phyloP scores from a whole-genome alignment of 64 coral and sea anemone genomes.

The Actinia equina region DNA sequence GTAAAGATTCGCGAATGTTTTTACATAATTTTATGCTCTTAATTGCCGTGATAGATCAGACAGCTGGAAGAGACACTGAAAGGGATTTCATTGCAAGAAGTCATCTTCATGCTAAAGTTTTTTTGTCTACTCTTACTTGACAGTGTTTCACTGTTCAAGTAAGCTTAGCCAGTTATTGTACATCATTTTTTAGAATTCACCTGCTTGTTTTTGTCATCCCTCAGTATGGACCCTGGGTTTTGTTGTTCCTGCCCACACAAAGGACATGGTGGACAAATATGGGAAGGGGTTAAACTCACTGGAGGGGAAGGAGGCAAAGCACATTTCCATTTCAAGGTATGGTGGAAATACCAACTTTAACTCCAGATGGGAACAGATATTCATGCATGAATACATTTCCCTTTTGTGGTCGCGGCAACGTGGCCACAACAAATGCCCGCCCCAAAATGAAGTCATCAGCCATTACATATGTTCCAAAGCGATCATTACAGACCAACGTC shows the following conservation, averaged over 20 bases:
- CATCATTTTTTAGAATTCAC: neutral
- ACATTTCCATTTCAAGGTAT: slow-evolving; percentile 40
- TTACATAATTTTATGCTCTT: slow-evolving; percentile 48
- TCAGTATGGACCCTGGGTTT: neutral
- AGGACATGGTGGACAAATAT: slow-evolving; percentile 27
- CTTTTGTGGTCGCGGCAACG: slow-evolving; percentile 43
- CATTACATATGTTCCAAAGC: neutral
- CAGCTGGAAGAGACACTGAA: neutral
- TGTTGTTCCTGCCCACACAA: slow-evolving; percentile 2
- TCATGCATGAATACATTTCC: slow-evolving; percentile 50
- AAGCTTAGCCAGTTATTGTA: slow-evolving; percentile 25
- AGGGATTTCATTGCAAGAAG: slow-evolving; percentile 12
- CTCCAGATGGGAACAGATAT: slow-evolving; percentile 49
- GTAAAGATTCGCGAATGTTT: slow-evolving; percentile 54
- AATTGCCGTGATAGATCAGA: slow-evolving; percentile 40
- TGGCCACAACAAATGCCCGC: neutral
- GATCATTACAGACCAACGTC: neutral
- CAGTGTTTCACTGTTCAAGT: slow-evolving; percentile 41
- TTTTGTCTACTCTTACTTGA: slow-evolving; percentile 28
- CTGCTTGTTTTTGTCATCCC: neutral
- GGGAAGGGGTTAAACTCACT: slow-evolving; percentile 38
- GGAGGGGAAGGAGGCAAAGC: slow-evolving; percentile 42
- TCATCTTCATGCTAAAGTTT: neutral
- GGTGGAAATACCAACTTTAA: slow-evolving; percentile 29
- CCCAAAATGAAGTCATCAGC: neutral